A percentile compares a stretch with the other conserved stretches of the same genome.
Conservation (phyloP, 2,113 vertebrate species). For the Podarcis cretensis region DNA sequence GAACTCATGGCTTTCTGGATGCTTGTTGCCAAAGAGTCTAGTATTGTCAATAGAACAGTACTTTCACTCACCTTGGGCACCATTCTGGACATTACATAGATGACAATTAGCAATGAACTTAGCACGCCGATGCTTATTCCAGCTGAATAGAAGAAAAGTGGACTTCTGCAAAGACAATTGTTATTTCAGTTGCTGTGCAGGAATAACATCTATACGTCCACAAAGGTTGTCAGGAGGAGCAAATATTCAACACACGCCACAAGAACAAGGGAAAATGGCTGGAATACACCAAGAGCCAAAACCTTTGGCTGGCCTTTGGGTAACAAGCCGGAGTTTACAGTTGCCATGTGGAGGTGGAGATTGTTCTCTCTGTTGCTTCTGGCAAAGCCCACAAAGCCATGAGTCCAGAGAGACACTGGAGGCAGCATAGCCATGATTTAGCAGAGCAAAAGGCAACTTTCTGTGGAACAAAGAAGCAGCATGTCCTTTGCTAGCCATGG, state of each 20-base stretch:
- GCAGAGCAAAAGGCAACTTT: background rate
- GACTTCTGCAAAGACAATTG: conserved; percentile 80
- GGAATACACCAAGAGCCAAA: background rate
- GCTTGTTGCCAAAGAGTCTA: accelerated
- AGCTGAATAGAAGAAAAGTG: conserved; percentile 91
- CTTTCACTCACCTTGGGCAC: conserved; percentile 86
- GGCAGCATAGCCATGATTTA: background rate
- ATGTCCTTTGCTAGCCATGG: background rate
- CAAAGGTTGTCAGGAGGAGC: background rate
- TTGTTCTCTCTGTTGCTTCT: background rate
- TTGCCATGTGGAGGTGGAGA: background rate
- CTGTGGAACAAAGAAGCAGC: background rate
- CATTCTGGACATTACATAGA: conserved; percentile 87
- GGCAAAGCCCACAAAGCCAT: background rate
- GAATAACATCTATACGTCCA: background rate
- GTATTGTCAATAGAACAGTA: background rate
- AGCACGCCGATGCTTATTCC: conserved; percentile 92
- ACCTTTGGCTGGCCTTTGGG: background rate
- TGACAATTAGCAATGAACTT: conserved; percentile 90
- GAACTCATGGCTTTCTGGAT: background rate
- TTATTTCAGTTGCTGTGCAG: background rate
- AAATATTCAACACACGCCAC: no score
- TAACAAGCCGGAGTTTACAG: background rate
- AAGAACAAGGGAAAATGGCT: background rate
- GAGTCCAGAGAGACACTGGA: background rate